Percentiles rank a stretch among this genome's conserved stretches.
phyloP scores from a whole-genome alignment of 1,140 invertebrate species.

The Drosophila orena region DNA sequence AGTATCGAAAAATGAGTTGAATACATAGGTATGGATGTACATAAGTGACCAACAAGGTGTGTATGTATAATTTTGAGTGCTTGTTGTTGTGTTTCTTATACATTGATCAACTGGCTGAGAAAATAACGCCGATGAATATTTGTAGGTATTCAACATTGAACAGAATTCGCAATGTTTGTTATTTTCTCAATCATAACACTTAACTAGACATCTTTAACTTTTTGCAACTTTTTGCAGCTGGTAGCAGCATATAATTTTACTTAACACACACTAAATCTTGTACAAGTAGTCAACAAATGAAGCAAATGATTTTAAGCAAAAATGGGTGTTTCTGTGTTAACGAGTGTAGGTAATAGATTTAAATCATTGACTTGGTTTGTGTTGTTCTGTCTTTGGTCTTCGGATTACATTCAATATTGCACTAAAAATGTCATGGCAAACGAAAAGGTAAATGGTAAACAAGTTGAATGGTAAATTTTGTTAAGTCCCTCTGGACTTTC shows the following conservation, averaged over 20 bases:
- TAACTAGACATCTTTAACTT: neutral
- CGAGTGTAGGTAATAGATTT: neutral
- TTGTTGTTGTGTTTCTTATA: neutral
- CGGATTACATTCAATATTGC: conserved; percentile 63
- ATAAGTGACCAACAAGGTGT: conserved; percentile 3
- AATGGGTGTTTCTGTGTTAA: conserved; percentile 24
- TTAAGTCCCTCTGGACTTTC: neutral
- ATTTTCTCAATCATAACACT: conserved; percentile 1
- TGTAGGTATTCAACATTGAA: too few species aligned
- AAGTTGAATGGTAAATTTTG: conserved; percentile 16
- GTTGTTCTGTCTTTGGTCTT: conserved; percentile 25
- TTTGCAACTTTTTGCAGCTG: neutral
- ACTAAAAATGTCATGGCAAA: conserved; percentile 62
- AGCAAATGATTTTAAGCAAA: conserved; percentile 28
- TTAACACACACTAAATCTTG: conserved; percentile 20
- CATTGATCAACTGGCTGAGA: neutral
- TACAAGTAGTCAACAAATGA: conserved; percentile 35
- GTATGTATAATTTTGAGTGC: neutral
- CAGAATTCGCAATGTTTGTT: too few species aligned
- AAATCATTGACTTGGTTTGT: conserved; percentile 4
- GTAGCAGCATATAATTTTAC: neutral
- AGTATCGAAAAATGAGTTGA: conserved; percentile 32
- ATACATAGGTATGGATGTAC: conserved; percentile 21
- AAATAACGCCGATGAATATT: neutral
- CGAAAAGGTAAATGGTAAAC: conserved; percentile 5